A percentile compares a stretch with the other conserved stretches of the same genome.
Conservation (phyloP, 35 echinoderm and acorn worm species). For the Ophioderma brevispina region DNA sequence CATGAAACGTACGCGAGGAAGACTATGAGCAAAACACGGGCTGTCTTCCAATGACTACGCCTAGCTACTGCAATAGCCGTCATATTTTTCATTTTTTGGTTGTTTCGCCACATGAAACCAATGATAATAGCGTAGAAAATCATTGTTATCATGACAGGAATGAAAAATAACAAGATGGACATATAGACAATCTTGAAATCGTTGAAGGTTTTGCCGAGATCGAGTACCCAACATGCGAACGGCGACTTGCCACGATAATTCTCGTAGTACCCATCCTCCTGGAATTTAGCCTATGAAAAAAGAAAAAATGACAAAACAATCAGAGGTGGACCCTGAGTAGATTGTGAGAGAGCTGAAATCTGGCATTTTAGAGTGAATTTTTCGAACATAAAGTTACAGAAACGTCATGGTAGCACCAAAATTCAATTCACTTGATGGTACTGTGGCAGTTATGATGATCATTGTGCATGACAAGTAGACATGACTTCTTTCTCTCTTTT, state of each 20-base stretch:
- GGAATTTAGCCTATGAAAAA: constrained; percentile 27
- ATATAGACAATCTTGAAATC: constrained; percentile 69
- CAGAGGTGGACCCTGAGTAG: background rate
- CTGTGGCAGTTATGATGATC: too few species aligned
- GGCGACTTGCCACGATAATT: constrained; percentile 29
- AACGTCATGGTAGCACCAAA: too few species aligned
- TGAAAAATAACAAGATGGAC: constrained; percentile 53
- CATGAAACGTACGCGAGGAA: constrained; percentile 62
- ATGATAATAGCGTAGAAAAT: constrained; percentile 50
- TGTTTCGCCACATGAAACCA: constrained; percentile 40
- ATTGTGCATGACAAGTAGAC: too few species aligned
- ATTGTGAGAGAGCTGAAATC: too few species aligned
- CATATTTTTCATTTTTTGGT: constrained; percentile 25
- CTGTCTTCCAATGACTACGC: constrained; percentile 78
- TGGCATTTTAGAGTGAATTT: too few species aligned
- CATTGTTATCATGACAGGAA: constrained; percentile 53
- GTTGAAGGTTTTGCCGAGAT: constrained; percentile 7
- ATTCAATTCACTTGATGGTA: too few species aligned
- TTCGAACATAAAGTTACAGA: too few species aligned
- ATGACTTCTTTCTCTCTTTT: too few species aligned
- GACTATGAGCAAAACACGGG: constrained; percentile 55
- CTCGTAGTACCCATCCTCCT: background rate
- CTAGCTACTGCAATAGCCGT: background rate
- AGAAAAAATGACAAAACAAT: background rate
- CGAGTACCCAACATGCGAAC: constrained; percentile 41